Conservation (phyloP, 2,888 invertebrate genomes). For the Leptopterna dolabrata region DNA sequence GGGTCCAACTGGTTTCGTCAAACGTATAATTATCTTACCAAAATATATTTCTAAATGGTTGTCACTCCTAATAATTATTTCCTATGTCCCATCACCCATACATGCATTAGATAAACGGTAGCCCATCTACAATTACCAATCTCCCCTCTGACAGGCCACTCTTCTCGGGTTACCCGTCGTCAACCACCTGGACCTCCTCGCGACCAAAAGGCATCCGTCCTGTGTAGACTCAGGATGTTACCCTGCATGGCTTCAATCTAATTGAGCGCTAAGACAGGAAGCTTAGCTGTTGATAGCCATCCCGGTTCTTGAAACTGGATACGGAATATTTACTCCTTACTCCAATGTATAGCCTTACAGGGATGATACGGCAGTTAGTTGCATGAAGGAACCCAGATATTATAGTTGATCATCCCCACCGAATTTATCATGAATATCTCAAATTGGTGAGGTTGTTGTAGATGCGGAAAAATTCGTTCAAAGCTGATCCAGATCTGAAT, state of each 20-base stretch:
- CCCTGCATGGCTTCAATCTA: slow-evolving; percentile 3
- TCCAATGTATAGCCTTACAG: too few species aligned
- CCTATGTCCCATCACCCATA: background rate
- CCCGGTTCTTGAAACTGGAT: background rate
- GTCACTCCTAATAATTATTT: background rate
- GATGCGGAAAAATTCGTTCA: too few species aligned
- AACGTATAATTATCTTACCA: too few species aligned
- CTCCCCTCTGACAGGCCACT: background rate
- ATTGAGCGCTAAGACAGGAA: slow-evolving; percentile 6
- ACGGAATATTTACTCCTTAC: background rate
- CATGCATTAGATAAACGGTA: background rate
- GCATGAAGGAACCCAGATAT: too few species aligned
- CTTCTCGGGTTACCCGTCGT: background rate
- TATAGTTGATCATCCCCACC: too few species aligned
- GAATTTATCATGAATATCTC: too few species aligned
- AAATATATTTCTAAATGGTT: too few species aligned
- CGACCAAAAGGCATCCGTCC: background rate
- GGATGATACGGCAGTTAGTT: too few species aligned
- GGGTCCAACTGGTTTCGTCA: too few species aligned
- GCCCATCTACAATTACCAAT: background rate
- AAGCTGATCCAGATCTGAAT: too few species aligned
- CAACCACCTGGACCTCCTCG: background rate
- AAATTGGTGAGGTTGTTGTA: too few species aligned
- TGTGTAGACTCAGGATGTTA: background rate
- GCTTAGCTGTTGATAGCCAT: background rate